Evolutionary conservation across 2,888 invertebrate genomes (phyloP).

Genomic region (Hypomecis punctinalis): DNA sequence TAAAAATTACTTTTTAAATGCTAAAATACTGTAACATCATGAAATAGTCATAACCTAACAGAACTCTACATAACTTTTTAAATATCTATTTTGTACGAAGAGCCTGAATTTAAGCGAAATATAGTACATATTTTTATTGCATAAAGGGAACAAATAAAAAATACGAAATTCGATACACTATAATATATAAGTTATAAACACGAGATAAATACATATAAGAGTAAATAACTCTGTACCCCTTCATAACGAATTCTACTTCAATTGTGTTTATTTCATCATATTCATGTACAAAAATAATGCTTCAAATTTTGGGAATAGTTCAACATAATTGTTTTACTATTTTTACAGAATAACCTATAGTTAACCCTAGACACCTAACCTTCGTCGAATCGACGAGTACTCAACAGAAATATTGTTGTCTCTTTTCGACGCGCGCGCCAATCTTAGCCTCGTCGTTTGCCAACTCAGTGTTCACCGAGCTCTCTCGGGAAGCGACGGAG

Average conservation of each 20-base stretch:
- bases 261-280: not conserved
- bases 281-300: slow-evolving; percentile 8
- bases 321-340: slow-evolving; percentile 2
- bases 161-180: slow-evolving; percentile 21
- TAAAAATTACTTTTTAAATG: not conserved
- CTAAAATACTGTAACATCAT: not conserved
- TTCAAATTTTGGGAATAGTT: slow-evolving; percentile 14
- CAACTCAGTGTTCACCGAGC: no score
- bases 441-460: slow-evolving; percentile 13
- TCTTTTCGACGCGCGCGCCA: no score
- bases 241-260: not conserved
- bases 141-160: slow-evolving; percentile 27
- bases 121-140: slow-evolving; percentile 7
- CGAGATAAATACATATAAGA: not conserved
- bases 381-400: no score
- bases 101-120: slow-evolving; percentile 14
- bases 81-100: slow-evolving; percentile 32
- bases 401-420: no score
- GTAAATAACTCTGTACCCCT: slow-evolving; percentile 20
- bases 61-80: slow-evolving; percentile 38
- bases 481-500: no score
- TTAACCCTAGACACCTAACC: no score
- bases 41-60: slow-evolving; percentile 1
- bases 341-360: not conserved
- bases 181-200: slow-evolving; percentile 1